A percentile compares a stretch with the other conserved stretches of the same genome.
These are phyloP conservation scores for Nephrocerus scutellatus DNA, from an alignment of 2,888 invertebrate genomes.

Conservation along the genomic window DNA sequence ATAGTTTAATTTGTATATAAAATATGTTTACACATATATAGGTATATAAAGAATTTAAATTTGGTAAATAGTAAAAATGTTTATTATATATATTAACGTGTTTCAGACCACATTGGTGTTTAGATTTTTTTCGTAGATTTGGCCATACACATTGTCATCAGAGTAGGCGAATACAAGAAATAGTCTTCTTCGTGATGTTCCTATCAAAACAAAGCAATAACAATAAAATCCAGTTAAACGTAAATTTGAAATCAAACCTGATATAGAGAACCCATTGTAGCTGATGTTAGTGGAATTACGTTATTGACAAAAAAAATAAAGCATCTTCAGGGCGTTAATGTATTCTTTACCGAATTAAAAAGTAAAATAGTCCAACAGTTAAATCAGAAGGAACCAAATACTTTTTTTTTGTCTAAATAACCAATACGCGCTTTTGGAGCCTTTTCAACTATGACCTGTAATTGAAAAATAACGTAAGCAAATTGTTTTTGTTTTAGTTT, in stretches of 20 bases:
- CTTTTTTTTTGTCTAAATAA: slow-evolving; percentile 94
- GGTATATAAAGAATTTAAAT: too few species aligned
- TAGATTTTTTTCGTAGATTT: too few species aligned
- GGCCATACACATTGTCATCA: slow-evolving; percentile 97
- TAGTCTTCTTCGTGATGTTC: slow-evolving; percentile 99
- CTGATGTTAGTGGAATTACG: slow-evolving; percentile 92
- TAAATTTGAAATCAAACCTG: slow-evolving; percentile 53
- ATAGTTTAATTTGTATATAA: too few species aligned
- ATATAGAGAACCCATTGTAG: slow-evolving; percentile 93
- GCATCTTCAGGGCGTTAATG: slow-evolving; percentile 94
- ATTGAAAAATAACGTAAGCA: too few species aligned
- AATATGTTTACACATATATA: too few species aligned
- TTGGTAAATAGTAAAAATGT: too few species aligned
- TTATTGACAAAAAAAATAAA: slow-evolving; percentile 95
- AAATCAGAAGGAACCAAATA: slow-evolving; percentile 93
- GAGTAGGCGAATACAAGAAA: slow-evolving; percentile 99
- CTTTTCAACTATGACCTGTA: slow-evolving; percentile 89
- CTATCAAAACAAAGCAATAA: too few species aligned
- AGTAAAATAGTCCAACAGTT: slow-evolving; percentile 96
- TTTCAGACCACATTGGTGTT: too few species aligned
- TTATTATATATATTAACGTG: too few species aligned
- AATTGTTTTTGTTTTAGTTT: too few species aligned
- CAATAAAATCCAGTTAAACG: too few species aligned
- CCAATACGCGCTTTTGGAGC: slow-evolving; percentile 91
- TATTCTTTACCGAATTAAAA: slow-evolving; percentile 90